Base-by-base conservation (phyloP, 2,888 invertebrate species). In the Melolontha melolontha region DNA sequence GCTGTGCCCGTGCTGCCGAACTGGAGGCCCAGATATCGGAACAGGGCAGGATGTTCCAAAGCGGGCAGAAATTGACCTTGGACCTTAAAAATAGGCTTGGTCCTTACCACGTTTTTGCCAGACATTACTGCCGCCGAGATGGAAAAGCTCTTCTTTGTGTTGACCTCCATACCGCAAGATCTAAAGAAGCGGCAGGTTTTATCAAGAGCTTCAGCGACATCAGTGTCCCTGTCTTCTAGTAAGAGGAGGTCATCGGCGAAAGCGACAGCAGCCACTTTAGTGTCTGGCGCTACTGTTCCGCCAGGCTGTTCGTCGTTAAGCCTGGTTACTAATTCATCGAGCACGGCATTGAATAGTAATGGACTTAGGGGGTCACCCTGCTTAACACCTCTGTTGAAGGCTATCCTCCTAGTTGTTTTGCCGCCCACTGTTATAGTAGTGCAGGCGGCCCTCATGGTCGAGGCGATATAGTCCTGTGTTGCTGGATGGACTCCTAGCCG, bases 201-300 rank as follows among this genome's bases (percentile, higher is more conserved):
- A 10, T 71, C 64, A 0, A 81, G 69, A 27, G 73, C 55, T 39
- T 62, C 66, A 50, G 77, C 74, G 75, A 81, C 62, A 14, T 79
- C 78, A 2, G 68, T 69, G 34, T 71, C 75, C 0, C 77, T 76
- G 2, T 79, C 76, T n/a, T 78, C 71, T 2, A 81, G 44, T 8
- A 82, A 72, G 44, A 79, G 69, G 2, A 79, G 63, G 70, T 82
- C 81, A 17, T 83, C 82, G 0, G 81, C 82, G 66, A 77, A 82
- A 6, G 78, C 79, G 14, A 81, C 62, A 5, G 76, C 75, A 2
- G 78, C 79, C n/a, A n/a, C n/a, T n/a, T n/a, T n/a, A n/a, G n/a
- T n/a, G n/a, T n/a, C n/a, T n/a, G n/a, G n/a, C n/a, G n/a, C n/a
- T n/a, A n/a, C n/a, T n/a, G n/a, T n/a, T n/a, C n/a, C n/a, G n/a